Conservation (phyloP, 2,888 invertebrate species). For the Drosophila prolongata region DNA sequence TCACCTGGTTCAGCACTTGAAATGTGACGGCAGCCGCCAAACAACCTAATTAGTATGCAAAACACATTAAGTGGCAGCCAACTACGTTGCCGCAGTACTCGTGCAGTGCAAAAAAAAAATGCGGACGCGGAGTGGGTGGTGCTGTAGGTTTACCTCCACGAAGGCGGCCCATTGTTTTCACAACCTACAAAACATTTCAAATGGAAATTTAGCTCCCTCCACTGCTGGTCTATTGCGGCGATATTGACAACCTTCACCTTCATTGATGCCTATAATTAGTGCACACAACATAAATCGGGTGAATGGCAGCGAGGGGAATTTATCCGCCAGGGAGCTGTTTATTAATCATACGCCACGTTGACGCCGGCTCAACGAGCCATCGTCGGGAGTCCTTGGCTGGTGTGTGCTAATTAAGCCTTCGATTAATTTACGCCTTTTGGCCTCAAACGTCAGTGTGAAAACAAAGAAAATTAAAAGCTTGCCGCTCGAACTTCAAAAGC, state of each 20-base stretch:
- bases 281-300: conserved; percentile 55
- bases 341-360: conserved; percentile 78
- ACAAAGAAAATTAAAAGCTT: conserved; percentile 76
- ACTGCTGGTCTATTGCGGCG: conserved; percentile 40
- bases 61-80: conserved; percentile 75
- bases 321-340: conserved; percentile 68
- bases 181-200: conserved; percentile 72
- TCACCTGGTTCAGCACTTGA: conserved; percentile 73
- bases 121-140: conserved; percentile 8
- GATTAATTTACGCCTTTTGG: conserved; percentile 83
- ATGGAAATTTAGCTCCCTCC: conserved; percentile 59
- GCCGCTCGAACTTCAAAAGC: conserved; percentile 79
- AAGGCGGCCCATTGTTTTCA: conserved; percentile 52
- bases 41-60: conserved; percentile 77
- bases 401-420: conserved; percentile 81
- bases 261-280: conserved; percentile 72
- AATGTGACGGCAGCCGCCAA: conserved; percentile 61
- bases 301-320: conserved; percentile 1
- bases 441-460: conserved; percentile 73
- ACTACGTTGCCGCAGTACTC: conserved; percentile 68
- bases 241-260: conserved; percentile 80
- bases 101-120: conserved; percentile 7
- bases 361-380: conserved; percentile 22
- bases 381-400: conserved; percentile 29
- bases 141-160: conserved; percentile 5